Evolutionary conservation across 2,888 invertebrate species (phyloP).

Genomic region (Odontothrips loti): DNA sequence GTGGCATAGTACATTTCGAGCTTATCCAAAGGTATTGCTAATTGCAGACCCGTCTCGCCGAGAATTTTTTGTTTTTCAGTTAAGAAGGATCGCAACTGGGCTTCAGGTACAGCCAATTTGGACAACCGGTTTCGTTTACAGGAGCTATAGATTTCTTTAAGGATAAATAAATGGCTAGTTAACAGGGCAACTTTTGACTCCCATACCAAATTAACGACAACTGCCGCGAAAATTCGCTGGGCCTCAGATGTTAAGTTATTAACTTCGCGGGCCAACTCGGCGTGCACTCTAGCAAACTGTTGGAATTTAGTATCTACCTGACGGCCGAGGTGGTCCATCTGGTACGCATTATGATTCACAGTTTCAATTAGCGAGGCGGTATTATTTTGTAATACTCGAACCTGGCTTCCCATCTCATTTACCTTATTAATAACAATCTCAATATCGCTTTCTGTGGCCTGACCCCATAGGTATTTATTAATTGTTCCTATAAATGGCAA

Average conservation of each 20-base stretch:
- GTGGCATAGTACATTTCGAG: neutral
- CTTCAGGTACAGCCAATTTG: neutral
- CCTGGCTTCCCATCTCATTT: neutral
- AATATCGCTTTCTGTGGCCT: neutral
- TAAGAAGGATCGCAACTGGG: neutral
- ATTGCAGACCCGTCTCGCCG: neutral
- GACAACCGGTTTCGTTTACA: neutral
- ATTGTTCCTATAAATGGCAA: neutral
- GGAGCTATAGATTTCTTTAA: neutral
- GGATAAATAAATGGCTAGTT: neutral
- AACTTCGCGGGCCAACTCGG: neutral
- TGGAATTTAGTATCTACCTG: neutral
- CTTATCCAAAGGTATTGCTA: neutral
- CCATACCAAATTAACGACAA: neutral
- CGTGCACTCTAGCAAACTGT: neutral
- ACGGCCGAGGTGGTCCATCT: neutral
- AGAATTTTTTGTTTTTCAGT: neutral
- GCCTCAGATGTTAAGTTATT: neutral
- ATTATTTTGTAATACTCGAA: neutral
- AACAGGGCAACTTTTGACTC: neutral
- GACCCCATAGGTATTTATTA: neutral
- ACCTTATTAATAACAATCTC: neutral
- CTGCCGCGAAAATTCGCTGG: neutral
- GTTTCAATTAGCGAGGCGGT: neutral
- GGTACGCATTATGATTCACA: neutral